phyloP scores from a whole-genome alignment of 2,113 vertebrate species.

The Seriola quinqueradiata region DNA sequence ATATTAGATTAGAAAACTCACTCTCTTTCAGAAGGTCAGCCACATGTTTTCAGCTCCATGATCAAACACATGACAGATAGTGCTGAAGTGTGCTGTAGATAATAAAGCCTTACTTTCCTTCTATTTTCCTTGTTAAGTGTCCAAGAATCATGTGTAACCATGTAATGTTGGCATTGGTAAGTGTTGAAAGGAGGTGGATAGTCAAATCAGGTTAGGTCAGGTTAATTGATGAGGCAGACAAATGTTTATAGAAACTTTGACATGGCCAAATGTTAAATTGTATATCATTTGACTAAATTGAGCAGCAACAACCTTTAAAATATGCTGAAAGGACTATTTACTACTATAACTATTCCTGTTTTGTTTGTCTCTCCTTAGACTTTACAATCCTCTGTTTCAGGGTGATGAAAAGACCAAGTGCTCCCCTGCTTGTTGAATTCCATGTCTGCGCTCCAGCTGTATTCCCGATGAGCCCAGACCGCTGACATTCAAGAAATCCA shows the following conservation, averaged over 20 bases:
- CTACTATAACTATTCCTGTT: background rate
- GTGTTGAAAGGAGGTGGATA: constrained; percentile 45
- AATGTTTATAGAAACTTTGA: constrained; percentile 28
- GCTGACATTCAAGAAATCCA: constrained; percentile 52
- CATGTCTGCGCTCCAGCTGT: constrained; percentile 62
- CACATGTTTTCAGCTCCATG: constrained; percentile 20
- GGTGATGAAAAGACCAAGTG: constrained; percentile 27
- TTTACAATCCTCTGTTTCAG: constrained; percentile 5
- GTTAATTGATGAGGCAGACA: constrained; percentile 15
- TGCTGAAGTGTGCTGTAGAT: constrained; percentile 20
- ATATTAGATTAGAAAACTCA: background rate
- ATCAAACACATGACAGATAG: constrained; percentile 17
- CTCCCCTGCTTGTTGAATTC: background rate
- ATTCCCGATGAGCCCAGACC: constrained; percentile 30
- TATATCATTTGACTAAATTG: background rate
- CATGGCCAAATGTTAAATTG: background rate
- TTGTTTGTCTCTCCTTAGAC: constrained; percentile 25
- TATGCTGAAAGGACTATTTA: background rate
- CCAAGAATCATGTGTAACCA: constrained; percentile 51
- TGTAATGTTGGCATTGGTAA: constrained; percentile 26
- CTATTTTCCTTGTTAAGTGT: constrained; percentile 51
- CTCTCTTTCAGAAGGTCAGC: constrained; percentile 18
- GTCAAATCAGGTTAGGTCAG: constrained; percentile 47
- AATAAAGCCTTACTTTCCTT: constrained; percentile 37
- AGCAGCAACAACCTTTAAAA: background rate